Evolutionary conservation across 2,888 invertebrate species (phyloP), one percentile per base, ranked within the genome.

Genomic region (Cosmorhoe ocellata): DNA sequence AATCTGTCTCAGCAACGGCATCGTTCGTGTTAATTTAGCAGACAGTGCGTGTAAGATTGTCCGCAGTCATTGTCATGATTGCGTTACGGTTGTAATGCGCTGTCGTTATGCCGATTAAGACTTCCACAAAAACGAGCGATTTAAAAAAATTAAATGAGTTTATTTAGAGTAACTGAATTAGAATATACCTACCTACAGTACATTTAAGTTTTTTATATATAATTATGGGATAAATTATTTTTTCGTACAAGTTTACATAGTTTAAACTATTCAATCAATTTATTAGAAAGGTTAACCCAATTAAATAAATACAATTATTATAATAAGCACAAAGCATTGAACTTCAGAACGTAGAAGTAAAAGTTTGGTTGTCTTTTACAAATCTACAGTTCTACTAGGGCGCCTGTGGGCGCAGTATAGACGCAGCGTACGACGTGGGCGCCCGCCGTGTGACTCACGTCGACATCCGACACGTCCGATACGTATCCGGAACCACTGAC

Each of bases 381-480:
- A 18, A 3, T 24, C 7, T 22, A 11, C 10, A 26, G 32, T 41
- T 38, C 4, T 43, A 27, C 33, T 45, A 53, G 33, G 51, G 67
- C 61, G 58, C 58, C 40, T 57, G 67, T 65, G 61, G 66, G 64
- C 64, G 68, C 52, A 43, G 51, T 51, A 60, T 63, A 66, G 64
- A 62, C 65, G 64, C 56, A 45, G 60, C 63, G 71, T 66, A 58
- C 63, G 65, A 74, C 74, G 86, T 83, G 84, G 82, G 79, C 79
- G 81, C 86, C 53, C 34, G 40, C 44, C 79, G 77, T 79, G 79
- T 88, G 91, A 90, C 78, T 90, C 91, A 91, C 84, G 81, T 82
- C 84, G 90, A 90, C 89, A 90, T 90, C 91, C 91, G 91, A 91
- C 91, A 91, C 88, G 88, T 89, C 85, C 89, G 83, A 85, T 85